Evolutionary conservation across 2,797 vertebrate species (phyloP), one percentile per base, ranked within the genome.

Genomic region (Liasis olivaceus): DNA sequence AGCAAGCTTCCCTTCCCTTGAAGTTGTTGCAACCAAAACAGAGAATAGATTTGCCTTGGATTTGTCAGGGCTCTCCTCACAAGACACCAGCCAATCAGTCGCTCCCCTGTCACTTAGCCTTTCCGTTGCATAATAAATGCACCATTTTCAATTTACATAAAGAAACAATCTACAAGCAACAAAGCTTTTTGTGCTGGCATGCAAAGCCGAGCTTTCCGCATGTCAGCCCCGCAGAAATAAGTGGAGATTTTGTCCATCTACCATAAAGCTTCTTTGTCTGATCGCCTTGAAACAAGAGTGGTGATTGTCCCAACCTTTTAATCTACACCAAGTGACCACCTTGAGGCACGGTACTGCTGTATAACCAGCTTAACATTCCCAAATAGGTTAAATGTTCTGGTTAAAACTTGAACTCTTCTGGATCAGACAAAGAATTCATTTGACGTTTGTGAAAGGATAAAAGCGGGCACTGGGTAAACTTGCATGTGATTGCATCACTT

Each of bases 251-350:
- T 99, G 98, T 99, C 92, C 97, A 94, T 92, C 0, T 85, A 93
- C 95, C 97, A 98, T 98, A 99, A 99, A 93, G 97, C 96, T 89
- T 90, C 98, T 98, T 99, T 99, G 98, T 99, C 95, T 86, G 94
- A 94, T 95, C 60, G 97, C 97, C 94, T 94, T 97, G 95, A 94
- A 98, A 98, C 98, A 98, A 98, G 97, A 97, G 95, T 94, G 77
- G 93, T 88, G 91, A 98, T 98, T 99, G 98, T 98, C 97, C 97
- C 92, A 95, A 90, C 96, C 97, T 98, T 95, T 97, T 98, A 98
- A 99, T 98, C 98, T 98, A 77, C 91, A 89, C 93, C 97, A 97
- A 98, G 97, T 98, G 98, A 98, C 98, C 97, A 98, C 97, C 97
- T 97, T 98, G 97, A 96, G 94, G 96, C 96, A 95, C 95, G 96